Base-by-base conservation (phyloP, 2,113 vertebrate genomes). In the Indicator indicator region DNA sequence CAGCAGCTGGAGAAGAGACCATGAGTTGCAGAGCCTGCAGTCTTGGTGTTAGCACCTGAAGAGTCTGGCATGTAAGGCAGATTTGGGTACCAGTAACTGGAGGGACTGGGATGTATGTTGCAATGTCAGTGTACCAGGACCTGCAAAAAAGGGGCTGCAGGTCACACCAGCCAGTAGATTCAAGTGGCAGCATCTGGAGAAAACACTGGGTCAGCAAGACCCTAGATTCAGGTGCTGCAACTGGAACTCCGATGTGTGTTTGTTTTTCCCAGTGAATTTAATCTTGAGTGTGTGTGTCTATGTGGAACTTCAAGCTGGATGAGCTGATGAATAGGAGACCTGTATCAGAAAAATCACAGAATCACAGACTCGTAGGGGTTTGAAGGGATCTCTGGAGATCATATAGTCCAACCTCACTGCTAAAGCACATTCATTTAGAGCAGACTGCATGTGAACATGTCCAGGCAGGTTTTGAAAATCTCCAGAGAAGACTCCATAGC, bases 161-260 rank as follows among this genome's bases (percentile, higher is more conserved):
- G 55, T 56, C 48, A 36, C 2, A 40, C 46, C 7, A 36, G 18
- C 36, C 4, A 2, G n/a, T 4, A 82, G 32, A 30, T 52, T 36
- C 4, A 1, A 16, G 32, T 44, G 28, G 38, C n/a, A 84, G 23
- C 9, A 8, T n/a, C 42, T 63, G 58, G 42, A 78, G 17, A 78
- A 52, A 74, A 46, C 19, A 30, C 10, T 7, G 9, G 9, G n/a
- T 55, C 74, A 86, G 36, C 56, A n/a, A 6, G 1, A 52, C 36
- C 60, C 19, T 9, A 26, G n/a, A 36, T 6, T 36, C 36, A 36
- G 36, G 36, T 36, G 36, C 42, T 60, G 26, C 26, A 65, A 52
- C 21, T 18, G 19, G 11, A 30, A 65, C 4, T 69, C 8, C 6
- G 0, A 0, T 0, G 2, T 21, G 7, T 21, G 19, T 16, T 27